A percentile compares a stretch with the other conserved stretches of the same genome.
phyloP scores from a whole-genome alignment of 2,797 vertebrate species.

The Anguilla pacifica region DNA sequence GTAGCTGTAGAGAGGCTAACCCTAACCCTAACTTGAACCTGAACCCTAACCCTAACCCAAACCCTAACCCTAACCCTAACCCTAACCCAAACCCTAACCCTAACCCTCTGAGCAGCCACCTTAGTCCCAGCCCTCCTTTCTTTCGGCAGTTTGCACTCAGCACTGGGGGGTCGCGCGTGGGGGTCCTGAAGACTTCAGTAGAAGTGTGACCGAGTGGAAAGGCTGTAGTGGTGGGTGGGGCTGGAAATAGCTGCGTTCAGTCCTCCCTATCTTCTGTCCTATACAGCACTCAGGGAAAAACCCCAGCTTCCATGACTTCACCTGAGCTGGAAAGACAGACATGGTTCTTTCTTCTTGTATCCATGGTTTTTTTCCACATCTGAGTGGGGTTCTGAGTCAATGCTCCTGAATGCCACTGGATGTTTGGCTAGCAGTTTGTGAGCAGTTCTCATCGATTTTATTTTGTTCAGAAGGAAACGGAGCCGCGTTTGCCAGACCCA shows the following conservation, averaged over 20 bases:
- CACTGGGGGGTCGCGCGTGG: background rate
- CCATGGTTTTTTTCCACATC: background rate
- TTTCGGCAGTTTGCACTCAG: background rate
- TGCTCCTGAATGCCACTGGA: background rate
- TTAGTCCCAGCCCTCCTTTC: background rate
- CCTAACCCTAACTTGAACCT: too few species aligned
- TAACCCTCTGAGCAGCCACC: background rate
- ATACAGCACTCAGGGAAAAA: background rate
- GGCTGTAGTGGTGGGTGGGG: background rate
- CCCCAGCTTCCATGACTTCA: background rate
- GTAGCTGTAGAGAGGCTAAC: background rate
- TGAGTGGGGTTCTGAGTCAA: background rate
- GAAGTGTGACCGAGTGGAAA: background rate
- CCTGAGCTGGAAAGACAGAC: background rate
- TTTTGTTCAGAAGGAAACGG: background rate
- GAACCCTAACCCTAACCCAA: too few species aligned
- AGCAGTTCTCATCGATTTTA: background rate
- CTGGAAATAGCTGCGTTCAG: background rate
- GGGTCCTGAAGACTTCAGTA: background rate
- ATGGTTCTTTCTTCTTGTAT: background rate
- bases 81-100: too few species aligned
- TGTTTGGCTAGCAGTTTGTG: background rate
- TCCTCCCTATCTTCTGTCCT: background rate
- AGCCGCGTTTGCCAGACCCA: background rate
- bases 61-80: too few species aligned